Conservation (phyloP, 2,797 vertebrate species). For the Sebastes goodei region DNA sequence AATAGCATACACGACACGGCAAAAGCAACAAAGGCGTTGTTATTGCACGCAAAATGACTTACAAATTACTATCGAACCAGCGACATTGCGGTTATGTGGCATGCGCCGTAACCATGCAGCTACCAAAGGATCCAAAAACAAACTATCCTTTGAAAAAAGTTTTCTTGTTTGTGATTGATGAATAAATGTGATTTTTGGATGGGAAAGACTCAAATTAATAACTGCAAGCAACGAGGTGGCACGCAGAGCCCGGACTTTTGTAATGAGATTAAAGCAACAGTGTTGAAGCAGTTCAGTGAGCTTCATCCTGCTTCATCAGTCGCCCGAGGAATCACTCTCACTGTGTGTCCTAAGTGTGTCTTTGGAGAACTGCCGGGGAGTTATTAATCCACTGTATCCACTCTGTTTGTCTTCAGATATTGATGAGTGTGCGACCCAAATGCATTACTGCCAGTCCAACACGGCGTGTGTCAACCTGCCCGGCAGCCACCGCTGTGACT, state of each 20-base stretch:
- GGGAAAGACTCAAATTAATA: not conserved
- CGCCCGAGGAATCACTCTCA: not conserved
- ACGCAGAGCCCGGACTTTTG: not conserved
- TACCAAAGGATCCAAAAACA: not conserved
- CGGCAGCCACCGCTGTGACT: slow-evolving; percentile 92
- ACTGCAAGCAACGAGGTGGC: not conserved
- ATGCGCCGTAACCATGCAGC: not conserved
- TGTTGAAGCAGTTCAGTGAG: not conserved
- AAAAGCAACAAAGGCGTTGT: too few relatives aligned
- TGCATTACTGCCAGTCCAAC: slow-evolving; percentile 96
- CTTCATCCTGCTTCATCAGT: not conserved
- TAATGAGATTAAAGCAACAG: not conserved
- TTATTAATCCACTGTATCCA: slow-evolving; percentile 31
- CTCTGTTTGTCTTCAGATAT: slow-evolving; percentile 86
- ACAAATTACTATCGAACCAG: not conserved
- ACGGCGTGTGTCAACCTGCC: slow-evolving; percentile 92
- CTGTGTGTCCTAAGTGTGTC: not conserved
- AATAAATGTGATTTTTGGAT: not conserved
- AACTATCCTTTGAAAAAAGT: not conserved
- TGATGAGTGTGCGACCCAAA: slow-evolving; percentile 93
- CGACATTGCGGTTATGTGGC: not conserved
- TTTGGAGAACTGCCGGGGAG: not conserved
- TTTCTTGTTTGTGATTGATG: not conserved
- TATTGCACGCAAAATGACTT: too few relatives aligned
- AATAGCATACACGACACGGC: too few relatives aligned